Percentiles rank a stretch among this genome's conserved stretches.
phyloP scores from a whole-genome alignment of 2,888 invertebrate species.

The Dynastes maya region DNA sequence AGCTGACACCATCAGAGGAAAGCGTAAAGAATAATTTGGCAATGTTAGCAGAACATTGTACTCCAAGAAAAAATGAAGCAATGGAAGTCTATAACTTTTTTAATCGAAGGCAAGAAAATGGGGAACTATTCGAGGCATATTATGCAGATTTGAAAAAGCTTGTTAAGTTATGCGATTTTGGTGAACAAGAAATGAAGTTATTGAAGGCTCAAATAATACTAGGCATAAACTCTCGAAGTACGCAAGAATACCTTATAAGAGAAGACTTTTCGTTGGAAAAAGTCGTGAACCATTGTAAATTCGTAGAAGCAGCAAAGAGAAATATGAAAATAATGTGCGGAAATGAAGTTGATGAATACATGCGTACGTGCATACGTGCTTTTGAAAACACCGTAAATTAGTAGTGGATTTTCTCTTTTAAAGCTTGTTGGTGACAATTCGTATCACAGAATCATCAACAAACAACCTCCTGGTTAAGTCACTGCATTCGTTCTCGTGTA shows the following conservation, averaged over 20 bases:
- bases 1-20: neutral
- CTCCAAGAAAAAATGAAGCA: conserved; percentile 4
- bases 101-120: neutral
- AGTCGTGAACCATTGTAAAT: conserved; percentile 41
- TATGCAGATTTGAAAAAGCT: conserved; percentile 42
- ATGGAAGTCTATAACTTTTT: conserved; percentile 2
- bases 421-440: too few relatives aligned
- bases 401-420: too few relatives aligned
- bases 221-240: neutral
- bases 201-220: neutral
- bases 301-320: conserved; percentile 31
- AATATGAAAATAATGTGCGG: neutral
- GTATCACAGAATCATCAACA: too few relatives aligned
- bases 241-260: conserved; percentile 19
- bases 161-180: neutral
- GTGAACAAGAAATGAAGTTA: neutral
- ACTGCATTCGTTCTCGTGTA: too few relatives aligned
- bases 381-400: too few relatives aligned
- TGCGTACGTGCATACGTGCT: too few relatives aligned
- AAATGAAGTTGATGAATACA: neutral
- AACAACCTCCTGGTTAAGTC: too few relatives aligned
- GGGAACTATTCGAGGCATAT: neutral
- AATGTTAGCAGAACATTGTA: neutral
- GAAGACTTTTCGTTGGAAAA: conserved; percentile 40
- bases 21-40: neutral